Evolutionary conservation across 2,113 vertebrate genomes (phyloP).

Genomic region (Gallinago undulata): DNA sequence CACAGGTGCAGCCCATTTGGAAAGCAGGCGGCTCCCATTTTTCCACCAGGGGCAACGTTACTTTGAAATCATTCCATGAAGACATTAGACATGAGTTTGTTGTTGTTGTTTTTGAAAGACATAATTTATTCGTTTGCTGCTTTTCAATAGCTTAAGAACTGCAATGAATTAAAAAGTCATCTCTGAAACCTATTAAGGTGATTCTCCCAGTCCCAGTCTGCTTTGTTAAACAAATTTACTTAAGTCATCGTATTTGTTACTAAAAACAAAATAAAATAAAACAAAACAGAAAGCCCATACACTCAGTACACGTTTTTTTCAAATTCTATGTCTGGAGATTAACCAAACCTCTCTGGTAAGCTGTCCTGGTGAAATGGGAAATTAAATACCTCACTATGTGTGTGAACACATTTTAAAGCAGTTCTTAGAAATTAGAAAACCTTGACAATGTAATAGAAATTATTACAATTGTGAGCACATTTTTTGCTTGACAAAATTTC

Average conservation of each 20-base stretch:
- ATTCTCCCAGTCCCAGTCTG: neutral
- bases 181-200: constrained; percentile 24
- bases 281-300: neutral
- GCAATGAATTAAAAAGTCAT: constrained; percentile 36
- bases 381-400: neutral
- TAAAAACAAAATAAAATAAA: neutral
- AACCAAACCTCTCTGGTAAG: neutral
- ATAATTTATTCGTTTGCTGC: neutral
- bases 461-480: neutral
- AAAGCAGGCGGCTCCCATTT: constrained; percentile 23
- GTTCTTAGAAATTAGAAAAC: neutral
- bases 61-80: constrained; percentile 55
- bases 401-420: neutral
- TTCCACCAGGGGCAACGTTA: constrained; percentile 27
- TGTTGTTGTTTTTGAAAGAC: constrained; percentile 41
- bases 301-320: neutral
- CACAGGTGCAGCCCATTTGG: constrained; percentile 60
- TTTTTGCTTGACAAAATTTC: neutral
- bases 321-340: neutral
- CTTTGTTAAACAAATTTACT: constrained; percentile 31
- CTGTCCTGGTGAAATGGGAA: neutral
- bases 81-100: constrained; percentile 49
- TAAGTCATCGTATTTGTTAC: neutral
- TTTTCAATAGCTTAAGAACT: constrained; percentile 30
- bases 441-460: neutral